These are phyloP conservation scores for Mus spicilegus DNA, from an alignment of 2,113 vertebrate genomes.

Conservation along the genomic window DNA sequence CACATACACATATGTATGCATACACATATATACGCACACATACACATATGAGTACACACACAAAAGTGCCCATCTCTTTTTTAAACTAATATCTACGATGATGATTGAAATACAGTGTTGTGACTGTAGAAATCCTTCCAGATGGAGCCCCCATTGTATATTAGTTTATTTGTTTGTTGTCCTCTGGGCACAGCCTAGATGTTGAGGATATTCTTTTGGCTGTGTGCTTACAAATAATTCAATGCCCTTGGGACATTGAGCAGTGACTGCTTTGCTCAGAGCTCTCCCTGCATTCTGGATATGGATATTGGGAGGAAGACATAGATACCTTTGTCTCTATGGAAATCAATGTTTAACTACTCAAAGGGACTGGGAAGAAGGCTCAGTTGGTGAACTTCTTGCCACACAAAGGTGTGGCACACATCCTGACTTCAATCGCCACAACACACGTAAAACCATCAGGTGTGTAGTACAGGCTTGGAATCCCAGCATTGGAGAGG, in stretches of 20 bases:
- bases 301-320: neutral
- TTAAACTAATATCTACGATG: neutral
- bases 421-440: neutral
- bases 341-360: neutral
- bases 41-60: neutral
- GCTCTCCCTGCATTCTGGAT: neutral
- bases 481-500: neutral
- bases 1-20: neutral
- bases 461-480: neutral
- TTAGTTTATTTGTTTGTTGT: neutral
- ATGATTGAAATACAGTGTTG: no score
- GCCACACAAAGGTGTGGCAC: neutral
- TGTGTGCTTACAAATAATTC: neutral
- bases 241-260: neutral
- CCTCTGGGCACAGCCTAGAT: neutral
- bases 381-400: neutral
- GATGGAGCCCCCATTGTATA: neutral
- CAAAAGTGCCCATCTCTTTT: neutral
- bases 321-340: neutral
- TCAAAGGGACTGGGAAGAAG: neutral
- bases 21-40: fast-evolving
- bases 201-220: neutral
- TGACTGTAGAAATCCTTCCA: neutral
- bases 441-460: neutral
- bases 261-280: neutral